phyloP scores from a whole-genome alignment of 2,113 vertebrate species.

The Myotis brandtii region DNA sequence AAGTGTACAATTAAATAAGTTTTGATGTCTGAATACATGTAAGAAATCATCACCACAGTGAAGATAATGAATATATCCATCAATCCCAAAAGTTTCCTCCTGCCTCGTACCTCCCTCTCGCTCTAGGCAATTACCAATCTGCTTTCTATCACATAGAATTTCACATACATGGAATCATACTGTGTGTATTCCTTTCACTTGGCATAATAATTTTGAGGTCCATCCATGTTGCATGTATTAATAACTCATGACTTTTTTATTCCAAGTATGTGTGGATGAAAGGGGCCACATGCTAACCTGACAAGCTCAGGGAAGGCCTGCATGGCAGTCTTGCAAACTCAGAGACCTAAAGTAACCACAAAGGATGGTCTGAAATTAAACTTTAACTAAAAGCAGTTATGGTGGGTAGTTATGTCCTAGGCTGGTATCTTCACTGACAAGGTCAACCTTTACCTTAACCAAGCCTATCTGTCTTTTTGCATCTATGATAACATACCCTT shows the following conservation, averaged over 20 bases:
- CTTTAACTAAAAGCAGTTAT: no score
- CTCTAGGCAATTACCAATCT: background rate
- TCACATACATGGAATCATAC: background rate
- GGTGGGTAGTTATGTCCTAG: no score
- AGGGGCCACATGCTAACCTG: no score
- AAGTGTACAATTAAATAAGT: background rate
- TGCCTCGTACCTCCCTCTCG: fast-evolving
- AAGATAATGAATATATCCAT: background rate
- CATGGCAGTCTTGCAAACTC: no score
- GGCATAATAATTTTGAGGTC: slow-evolving; percentile 18
- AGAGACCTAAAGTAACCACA: no score
- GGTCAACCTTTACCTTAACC: no score
- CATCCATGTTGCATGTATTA: background rate
- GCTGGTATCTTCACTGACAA: no score
- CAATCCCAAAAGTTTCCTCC: background rate
- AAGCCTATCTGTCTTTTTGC: no score
- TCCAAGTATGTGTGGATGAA: background rate
- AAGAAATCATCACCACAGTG: background rate
- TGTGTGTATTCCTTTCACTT: background rate
- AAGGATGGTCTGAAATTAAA: no score
- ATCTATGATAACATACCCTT: no score
- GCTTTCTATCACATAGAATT: background rate
- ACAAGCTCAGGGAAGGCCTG: no score
- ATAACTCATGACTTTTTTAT: background rate
- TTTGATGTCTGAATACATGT: background rate